phyloP scores from a whole-genome alignment of 2,113 vertebrate genomes.

The Oncorhynchus tshawytscha region DNA sequence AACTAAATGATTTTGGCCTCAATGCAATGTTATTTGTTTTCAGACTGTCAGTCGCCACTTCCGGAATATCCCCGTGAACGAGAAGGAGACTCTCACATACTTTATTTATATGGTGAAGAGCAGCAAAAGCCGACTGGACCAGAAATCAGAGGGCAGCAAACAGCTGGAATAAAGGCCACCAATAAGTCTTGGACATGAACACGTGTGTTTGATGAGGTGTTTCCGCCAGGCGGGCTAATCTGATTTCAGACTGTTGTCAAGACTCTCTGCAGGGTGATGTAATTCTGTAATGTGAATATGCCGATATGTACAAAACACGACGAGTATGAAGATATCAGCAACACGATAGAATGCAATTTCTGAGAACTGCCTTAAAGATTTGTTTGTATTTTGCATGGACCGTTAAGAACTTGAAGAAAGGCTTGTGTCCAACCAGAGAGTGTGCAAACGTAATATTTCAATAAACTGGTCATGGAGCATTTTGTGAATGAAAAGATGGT shows the following conservation, averaged over 20 bases:
- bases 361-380: conserved; percentile 52
- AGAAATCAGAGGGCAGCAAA: conserved; percentile 88
- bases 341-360: conserved; percentile 32
- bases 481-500: conserved; percentile 12
- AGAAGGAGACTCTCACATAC: conserved; percentile 97
- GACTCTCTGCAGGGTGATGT: neutral
- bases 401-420: conserved; percentile 5
- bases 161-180: conserved; percentile 81
- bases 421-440: conserved; percentile 43
- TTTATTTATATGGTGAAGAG: conserved; percentile 99
- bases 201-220: neutral
- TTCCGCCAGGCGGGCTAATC: neutral
- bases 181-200: neutral
- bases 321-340: neutral
- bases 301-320: conserved; percentile 31
- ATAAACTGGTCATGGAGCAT: neutral
- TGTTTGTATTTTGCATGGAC: conserved; percentile 12
- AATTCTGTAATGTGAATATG: conserved; percentile 33
- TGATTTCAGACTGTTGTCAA: neutral
- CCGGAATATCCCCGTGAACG: conserved; percentile 96
- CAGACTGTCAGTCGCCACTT: conserved; percentile 99
- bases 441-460: neutral
- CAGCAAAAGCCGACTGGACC: conserved; percentile 95
- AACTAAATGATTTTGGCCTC: neutral
- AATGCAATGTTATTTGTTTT: neutral